Percentiles rank a stretch among this genome's conserved stretches.
phyloP scores from a whole-genome alignment of 2,797 vertebrate species.

The Coluber constrictor region DNA sequence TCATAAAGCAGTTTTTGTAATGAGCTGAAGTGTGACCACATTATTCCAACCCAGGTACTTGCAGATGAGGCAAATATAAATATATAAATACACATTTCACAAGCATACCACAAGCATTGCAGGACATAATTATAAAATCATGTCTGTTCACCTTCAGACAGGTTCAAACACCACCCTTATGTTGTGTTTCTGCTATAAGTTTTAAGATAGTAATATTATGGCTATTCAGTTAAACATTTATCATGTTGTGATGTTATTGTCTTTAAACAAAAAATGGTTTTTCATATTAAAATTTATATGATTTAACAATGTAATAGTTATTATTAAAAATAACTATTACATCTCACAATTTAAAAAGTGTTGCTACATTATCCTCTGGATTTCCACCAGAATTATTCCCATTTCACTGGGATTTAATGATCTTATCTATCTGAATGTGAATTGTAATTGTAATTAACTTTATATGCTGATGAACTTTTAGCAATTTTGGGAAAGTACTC shows the following conservation, averaged over 20 bases:
- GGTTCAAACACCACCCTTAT: neutral
- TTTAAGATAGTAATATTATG: neutral
- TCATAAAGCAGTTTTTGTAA: neutral
- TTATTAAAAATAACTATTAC: neutral
- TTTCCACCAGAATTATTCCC: neutral
- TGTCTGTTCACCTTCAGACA: neutral
- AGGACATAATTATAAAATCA: neutral
- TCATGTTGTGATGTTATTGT: neutral
- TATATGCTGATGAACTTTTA: neutral
- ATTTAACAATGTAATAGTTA: neutral
- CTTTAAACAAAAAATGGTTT: neutral
- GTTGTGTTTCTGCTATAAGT: neutral
- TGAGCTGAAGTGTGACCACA: neutral
- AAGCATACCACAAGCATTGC: neutral
- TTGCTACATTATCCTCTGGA: neutral
- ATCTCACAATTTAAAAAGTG: neutral
- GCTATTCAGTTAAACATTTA: neutral
- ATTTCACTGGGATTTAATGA: neutral
- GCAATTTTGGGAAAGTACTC: neutral
- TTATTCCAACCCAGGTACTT: neutral
- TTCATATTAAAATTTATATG: neutral
- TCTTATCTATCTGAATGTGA: neutral
- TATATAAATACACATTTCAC: neutral
- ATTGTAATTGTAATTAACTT: neutral
- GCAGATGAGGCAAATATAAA: neutral